Base-by-base conservation (phyloP, 2,113 vertebrate genomes). In the Polypterus senegalus region DNA sequence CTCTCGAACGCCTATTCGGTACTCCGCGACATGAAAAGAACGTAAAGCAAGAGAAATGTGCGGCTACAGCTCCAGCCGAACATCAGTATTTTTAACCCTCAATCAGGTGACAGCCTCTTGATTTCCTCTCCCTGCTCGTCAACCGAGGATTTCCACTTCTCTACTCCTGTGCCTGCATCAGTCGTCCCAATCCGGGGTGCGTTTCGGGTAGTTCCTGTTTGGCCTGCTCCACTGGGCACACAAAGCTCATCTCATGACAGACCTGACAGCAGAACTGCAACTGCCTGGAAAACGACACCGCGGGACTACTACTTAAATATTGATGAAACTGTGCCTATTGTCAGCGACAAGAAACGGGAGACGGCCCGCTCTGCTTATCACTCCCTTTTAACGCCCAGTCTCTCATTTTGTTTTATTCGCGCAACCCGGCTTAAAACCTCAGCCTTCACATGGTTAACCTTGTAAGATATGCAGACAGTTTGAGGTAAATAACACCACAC, bases 401-500 rank as follows among this genome's bases (percentile, higher is more conserved):
- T 65, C 27, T 27, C 27, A 27, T 27, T 27, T 27, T 27, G 27
- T 27, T 27, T 27, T 27, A 27, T 27, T 27, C 27, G 27, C 27
- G 27, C 27, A 27, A 27, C 27, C 27, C 27, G 27, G 27, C 27
- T 27, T 27, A 27, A 27, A 27, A 27, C 27, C 27, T 27, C 27
- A 27, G 27, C 27, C 27, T 27, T 27, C 27, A 27, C 27, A 27
- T 27, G 27, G 27, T 27, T 27, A 27, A 27, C 27, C 27, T 27
- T 27, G 27, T 27, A 27, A 27, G 27, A 27, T 27, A 27, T 27
- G 4, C n/a, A 44, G 5, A 52, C 51, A 58, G 46, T 27, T 58
- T 58, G 43, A 58, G 46, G 46, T 45, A 9, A 58, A 55, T 11
- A 8, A 52, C 8, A 7, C 53, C 52, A 74, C 91, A 68, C 81